These are phyloP conservation scores for Aleiodes sp. DNA, from an alignment of 1,140 invertebrate species.

Conservation along the genomic window DNA sequence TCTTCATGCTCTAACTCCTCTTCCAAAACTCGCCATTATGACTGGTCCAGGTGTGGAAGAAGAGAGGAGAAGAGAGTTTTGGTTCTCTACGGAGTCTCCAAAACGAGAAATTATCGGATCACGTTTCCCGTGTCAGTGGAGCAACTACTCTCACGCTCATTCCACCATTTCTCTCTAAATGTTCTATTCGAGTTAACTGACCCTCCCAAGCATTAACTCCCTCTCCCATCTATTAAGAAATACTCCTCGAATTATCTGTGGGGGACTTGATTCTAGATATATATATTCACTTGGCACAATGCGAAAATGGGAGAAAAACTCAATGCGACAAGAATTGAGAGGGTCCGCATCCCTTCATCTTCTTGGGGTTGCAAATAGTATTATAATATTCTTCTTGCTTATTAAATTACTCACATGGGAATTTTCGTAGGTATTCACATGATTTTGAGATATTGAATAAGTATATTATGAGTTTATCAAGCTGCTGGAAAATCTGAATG, in stretches of 20 bases:
- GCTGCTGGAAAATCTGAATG: neutral
- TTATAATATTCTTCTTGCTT: too few species aligned
- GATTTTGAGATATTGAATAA: neutral
- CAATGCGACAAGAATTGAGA: neutral
- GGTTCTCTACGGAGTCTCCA: constrained; percentile 2
- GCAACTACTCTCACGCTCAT: constrained; percentile 15
- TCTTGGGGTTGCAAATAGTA: neutral
- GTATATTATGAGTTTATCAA: neutral
- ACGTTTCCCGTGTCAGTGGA: constrained; percentile 33
- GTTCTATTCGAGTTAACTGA: neutral
- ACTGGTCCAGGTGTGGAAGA: neutral
- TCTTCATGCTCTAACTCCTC: constrained; percentile 13
- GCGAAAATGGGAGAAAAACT: neutral
- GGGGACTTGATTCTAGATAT: neutral
- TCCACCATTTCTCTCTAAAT: constrained; percentile 17
- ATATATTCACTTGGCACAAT: neutral
- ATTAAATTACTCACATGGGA: too few species aligned
- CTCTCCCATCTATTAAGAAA: neutral
- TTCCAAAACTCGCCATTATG: neutral
- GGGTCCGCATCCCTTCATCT: neutral
- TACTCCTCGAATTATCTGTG: neutral
- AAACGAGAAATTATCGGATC: constrained; percentile 45
- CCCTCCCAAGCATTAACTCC: neutral
- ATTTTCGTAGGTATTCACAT: too few species aligned
- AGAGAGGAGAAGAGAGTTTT: neutral